phyloP scores from a whole-genome alignment of 2,113 vertebrate genomes.

The Morone saxatilis region DNA sequence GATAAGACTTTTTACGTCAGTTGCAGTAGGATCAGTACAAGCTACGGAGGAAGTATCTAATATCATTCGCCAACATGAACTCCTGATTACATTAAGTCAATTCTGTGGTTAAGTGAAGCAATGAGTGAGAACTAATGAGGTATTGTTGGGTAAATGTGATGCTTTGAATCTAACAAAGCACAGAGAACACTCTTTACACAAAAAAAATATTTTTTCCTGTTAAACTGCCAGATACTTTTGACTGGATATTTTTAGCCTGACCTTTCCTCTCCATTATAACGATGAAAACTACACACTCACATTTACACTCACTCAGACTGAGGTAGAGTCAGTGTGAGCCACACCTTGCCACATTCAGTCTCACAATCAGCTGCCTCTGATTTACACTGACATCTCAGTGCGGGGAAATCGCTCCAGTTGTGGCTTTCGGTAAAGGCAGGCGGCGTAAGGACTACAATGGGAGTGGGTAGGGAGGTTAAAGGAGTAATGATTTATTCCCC shows the following conservation, averaged over 20 bases:
- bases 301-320: not conserved
- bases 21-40: not conserved
- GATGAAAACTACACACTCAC: conserved; percentile 2
- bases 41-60: not conserved
- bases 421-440: not conserved
- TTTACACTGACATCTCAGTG: conserved; percentile 13
- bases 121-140: not conserved
- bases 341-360: conserved; percentile 48
- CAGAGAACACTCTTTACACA: not conserved
- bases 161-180: not conserved
- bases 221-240: not conserved
- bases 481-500: conserved; percentile 42
- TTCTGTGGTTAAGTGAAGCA: not conserved
- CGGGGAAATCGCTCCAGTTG: not conserved
- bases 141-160: conserved; percentile 1
- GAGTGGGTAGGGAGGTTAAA: conserved; percentile 30
- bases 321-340: conserved; percentile 20
- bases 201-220: not conserved
- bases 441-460: not conserved
- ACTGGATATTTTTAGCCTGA: conserved; percentile 47
- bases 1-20: not conserved
- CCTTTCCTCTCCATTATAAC: conserved; percentile 39
- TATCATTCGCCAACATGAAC: not conserved
- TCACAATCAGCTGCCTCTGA: conserved; percentile 10
- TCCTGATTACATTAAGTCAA: not conserved